Percentiles rank a stretch among this genome's conserved stretches.
Conservation (phyloP, 30 jellyfish, hydroid and myxozoan species). For the Mastigias papua region DNA sequence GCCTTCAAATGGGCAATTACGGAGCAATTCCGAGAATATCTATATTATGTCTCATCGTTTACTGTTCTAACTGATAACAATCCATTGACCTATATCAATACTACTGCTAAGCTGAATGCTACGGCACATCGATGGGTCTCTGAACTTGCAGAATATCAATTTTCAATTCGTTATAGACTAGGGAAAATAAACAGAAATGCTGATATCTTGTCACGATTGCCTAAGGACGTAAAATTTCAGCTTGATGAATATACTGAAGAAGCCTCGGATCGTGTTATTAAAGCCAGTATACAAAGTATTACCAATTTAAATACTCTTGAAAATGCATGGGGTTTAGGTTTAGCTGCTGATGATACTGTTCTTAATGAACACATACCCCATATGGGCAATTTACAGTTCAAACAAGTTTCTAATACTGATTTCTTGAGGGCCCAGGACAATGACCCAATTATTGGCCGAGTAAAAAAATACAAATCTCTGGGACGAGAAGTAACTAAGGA, state of each 20-base stretch:
- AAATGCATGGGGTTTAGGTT: background rate
- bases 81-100: slow-evolving; percentile 29
- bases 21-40: slow-evolving; percentile 60
- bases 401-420: slow-evolving; percentile 4
- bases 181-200: slow-evolving; percentile 32
- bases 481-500: background rate
- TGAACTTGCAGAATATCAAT: slow-evolving; percentile 29
- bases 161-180: slow-evolving; percentile 13
- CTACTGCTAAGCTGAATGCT: slow-evolving; percentile 52
- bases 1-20: slow-evolving; percentile 72
- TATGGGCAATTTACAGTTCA: background rate
- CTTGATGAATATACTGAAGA: slow-evolving; percentile 29
- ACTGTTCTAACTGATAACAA: slow-evolving; percentile 36
- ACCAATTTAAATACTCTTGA: background rate
- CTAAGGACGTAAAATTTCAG: background rate
- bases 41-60: slow-evolving; percentile 58
- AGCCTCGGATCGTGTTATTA: background rate
- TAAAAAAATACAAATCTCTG: slow-evolving; percentile 6
- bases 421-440: background rate
- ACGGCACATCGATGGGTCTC: slow-evolving; percentile 60
- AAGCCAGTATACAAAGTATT: background rate
- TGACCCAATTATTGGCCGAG: slow-evolving; percentile 23
- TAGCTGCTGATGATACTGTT: background rate
- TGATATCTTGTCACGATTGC: slow-evolving; percentile 25
- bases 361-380: background rate